Evolutionary conservation across 2,797 vertebrate species (phyloP).

Genomic region (Phalloptychus januarius): DNA sequence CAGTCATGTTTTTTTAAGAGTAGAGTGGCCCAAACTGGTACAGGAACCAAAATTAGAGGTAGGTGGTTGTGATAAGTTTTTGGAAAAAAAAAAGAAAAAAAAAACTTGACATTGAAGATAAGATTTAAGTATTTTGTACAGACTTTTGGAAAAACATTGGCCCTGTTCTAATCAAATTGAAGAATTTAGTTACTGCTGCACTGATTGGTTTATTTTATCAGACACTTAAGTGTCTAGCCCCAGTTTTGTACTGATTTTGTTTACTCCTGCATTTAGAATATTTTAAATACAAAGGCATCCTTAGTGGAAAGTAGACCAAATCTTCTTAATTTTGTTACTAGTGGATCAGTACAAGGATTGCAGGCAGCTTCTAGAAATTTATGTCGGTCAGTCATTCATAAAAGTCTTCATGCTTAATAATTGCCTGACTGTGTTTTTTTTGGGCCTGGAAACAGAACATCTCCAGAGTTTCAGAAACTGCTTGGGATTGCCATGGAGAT

Average conservation of each 20-base stretch:
- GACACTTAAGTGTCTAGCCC: background rate
- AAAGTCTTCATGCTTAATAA: conserved; percentile 26
- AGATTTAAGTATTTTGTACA: background rate
- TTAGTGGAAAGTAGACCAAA: background rate
- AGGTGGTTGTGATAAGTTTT: background rate
- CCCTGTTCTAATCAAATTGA: background rate
- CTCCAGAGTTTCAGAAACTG: conserved; percentile 97
- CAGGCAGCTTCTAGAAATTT: background rate
- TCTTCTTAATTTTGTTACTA: background rate
- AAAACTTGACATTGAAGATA: background rate
- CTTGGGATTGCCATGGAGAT: conserved; percentile 99
- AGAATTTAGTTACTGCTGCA: background rate
- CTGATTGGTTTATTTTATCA: background rate
- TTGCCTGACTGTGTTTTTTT: conserved; percentile 15
- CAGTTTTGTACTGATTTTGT: background rate
- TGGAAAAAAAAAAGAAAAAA: background rate
- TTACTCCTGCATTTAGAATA: background rate
- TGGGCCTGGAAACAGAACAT: conserved; percentile 84
- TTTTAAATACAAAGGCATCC: background rate
- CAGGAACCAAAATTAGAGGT: background rate
- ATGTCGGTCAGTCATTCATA: background rate
- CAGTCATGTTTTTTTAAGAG: background rate
- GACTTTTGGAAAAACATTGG: too few relatives aligned
- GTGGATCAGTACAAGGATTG: too few relatives aligned
- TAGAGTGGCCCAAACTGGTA: background rate